phyloP scores from a whole-genome alignment of 1,140 invertebrate genomes.

The Thereuonema tuberculata region DNA sequence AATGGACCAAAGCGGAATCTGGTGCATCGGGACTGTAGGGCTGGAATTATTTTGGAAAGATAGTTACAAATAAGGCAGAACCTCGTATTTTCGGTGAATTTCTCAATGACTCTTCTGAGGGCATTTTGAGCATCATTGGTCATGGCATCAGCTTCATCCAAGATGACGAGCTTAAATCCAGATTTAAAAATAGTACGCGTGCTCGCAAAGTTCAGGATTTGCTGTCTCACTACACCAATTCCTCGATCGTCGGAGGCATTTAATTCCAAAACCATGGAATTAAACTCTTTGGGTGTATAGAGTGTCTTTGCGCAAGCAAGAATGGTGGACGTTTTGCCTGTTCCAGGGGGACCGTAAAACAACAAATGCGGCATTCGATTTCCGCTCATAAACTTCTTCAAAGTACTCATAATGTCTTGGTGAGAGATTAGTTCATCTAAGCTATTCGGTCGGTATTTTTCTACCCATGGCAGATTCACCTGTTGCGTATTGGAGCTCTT shows the following conservation, averaged over 20 bases:
- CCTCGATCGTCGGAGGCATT: constrained; percentile 99
- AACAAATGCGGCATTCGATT: constrained; percentile 89
- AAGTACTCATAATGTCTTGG: constrained; percentile 90
- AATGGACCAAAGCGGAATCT: constrained; percentile 93
- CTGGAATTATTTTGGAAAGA: constrained; percentile 94
- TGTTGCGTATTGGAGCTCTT: no score
- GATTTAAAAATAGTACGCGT: constrained; percentile 90
- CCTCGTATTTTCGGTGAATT: constrained; percentile 93
- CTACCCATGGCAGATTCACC: no score
- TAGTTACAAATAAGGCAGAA: constrained; percentile 99
- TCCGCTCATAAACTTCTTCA: constrained; percentile 82
- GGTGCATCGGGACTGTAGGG: constrained; percentile 93
- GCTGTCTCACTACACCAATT: constrained; percentile 87
- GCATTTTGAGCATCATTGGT: constrained; percentile 99
- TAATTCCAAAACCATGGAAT: constrained; percentile 68
- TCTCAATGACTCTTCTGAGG: constrained; percentile 92
- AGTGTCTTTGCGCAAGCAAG: constrained; percentile 88
- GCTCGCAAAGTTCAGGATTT: constrained; percentile 95
- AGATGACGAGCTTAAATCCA: constrained; percentile 89
- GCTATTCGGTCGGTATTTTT: constrained; percentile 88
- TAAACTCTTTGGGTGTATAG: constrained; percentile 72
- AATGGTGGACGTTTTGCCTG: constrained; percentile 97
- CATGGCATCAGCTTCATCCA: constrained; percentile 99
- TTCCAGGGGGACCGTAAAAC: constrained; percentile 97
- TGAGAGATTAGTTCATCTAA: constrained; percentile 92